Conservation (phyloP, 2,888 invertebrate species). For the Pilophorus perplexus region DNA sequence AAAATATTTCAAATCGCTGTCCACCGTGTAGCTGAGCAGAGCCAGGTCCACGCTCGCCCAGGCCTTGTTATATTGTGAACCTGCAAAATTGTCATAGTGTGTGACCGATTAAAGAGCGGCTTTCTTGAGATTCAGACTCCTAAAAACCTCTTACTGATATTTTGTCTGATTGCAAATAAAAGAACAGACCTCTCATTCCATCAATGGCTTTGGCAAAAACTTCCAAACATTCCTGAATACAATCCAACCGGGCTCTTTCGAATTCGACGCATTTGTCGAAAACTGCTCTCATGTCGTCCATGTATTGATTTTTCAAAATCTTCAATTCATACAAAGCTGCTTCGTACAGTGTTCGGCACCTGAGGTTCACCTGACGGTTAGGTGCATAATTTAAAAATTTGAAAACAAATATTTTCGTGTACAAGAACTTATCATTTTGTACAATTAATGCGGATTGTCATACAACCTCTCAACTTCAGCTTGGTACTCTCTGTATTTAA, state of each 20-base stretch:
- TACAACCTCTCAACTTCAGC: constrained; percentile 27
- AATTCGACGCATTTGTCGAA: constrained; percentile 17
- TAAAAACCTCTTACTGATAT: too few species aligned
- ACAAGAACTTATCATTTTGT: too few species aligned
- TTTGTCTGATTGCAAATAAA: too few species aligned
- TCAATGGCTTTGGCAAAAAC: constrained; percentile 20
- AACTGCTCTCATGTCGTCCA: constrained; percentile 9
- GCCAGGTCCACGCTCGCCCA: constrained; percentile 17
- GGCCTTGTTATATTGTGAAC: background rate
- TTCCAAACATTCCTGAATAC: constrained; percentile 17
- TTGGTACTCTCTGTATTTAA: constrained; percentile 2
- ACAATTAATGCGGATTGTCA: too few species aligned
- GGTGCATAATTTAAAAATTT: background rate
- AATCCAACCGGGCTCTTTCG: constrained; percentile 5
- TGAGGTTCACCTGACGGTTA: background rate
- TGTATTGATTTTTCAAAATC: constrained; percentile 1
- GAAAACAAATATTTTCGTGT: too few species aligned
- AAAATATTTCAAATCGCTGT: constrained; percentile 6
- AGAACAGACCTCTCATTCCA: background rate
- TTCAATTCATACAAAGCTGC: constrained; percentile 25
- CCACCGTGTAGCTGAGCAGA: constrained; percentile 17
- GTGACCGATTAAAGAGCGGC: too few species aligned
- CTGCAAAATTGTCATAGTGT: too few species aligned
- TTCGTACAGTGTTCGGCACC: constrained; percentile 20
- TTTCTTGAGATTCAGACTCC: too few species aligned